Evolutionary conservation across 2,113 vertebrate species (phyloP).

Genomic region (Puntigrus tetrazona): DNA sequence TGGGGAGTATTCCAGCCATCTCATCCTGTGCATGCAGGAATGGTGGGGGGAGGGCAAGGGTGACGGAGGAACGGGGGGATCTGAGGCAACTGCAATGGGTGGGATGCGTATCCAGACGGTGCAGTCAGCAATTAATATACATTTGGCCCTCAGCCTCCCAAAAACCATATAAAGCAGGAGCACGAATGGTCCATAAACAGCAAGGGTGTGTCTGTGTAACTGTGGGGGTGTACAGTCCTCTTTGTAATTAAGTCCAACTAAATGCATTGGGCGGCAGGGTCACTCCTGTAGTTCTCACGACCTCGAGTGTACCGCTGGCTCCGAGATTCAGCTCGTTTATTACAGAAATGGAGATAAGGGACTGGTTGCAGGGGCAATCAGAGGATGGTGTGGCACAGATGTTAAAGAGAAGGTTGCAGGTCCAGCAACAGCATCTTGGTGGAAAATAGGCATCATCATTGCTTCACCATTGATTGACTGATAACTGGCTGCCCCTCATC

Average conservation of each 20-base stretch:
- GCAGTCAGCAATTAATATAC: constrained; percentile 43
- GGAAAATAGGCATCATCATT: background rate
- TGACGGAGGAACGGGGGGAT: background rate
- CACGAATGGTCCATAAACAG: background rate
- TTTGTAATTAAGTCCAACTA: constrained; percentile 71
- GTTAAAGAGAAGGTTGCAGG: background rate
- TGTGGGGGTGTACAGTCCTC: constrained; percentile 59
- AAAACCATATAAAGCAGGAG: constrained; percentile 20
- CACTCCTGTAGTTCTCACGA: constrained; percentile 40
- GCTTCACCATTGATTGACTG: background rate
- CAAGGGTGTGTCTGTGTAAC: constrained; percentile 51
- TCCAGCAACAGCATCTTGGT: background rate
- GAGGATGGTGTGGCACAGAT: background rate
- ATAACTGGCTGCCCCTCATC: background rate
- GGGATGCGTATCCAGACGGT: constrained; percentile 38
- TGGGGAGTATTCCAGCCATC: constrained; percentile 23
- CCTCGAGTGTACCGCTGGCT: background rate
- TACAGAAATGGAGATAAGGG: background rate
- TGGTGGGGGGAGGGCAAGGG: background rate
- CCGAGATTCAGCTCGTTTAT: background rate
- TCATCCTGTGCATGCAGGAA: background rate
- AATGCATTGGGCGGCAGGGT: constrained; percentile 63
- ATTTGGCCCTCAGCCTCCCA: constrained; percentile 38
- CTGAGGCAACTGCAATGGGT: constrained; percentile 21
- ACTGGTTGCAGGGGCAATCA: background rate